Conservation (phyloP, 2,888 invertebrate species). For the Stictocephala bisonia region DNA sequence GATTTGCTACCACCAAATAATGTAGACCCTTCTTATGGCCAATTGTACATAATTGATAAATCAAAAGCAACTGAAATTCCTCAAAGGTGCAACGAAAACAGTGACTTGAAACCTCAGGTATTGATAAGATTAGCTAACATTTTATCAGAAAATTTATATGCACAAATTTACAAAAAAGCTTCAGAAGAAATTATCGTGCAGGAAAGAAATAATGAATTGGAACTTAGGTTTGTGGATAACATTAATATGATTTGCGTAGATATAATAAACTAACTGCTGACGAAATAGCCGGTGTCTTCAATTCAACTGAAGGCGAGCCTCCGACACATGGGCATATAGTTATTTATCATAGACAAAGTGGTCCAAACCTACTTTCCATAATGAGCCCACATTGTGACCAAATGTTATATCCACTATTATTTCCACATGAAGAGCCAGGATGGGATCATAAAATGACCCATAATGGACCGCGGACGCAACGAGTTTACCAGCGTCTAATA, state of each 20-base stretch:
- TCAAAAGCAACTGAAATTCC: no score
- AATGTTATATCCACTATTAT: conserved; percentile 4
- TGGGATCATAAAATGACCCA: conserved; percentile 24
- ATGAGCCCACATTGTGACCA: conserved; percentile 9
- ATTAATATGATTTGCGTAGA: conserved; percentile 3
- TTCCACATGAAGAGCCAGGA: conserved; percentile 21
- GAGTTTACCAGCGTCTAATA: neutral
- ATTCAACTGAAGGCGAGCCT: neutral
- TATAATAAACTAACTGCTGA: conserved; percentile 9
- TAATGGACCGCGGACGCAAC: neutral
- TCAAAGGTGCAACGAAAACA: no score
- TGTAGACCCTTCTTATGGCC: no score
- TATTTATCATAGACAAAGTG: neutral
- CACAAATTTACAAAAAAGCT: neutral
- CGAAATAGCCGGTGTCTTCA: conserved; percentile 6
- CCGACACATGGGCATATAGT: conserved; percentile 1
- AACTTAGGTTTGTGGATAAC: conserved; percentile 15
- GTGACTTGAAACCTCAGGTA: no score
- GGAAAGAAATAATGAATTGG: neutral
- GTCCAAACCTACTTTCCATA: neutral
- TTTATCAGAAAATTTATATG: neutral
- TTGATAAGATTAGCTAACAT: neutral
- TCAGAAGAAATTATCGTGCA: neutral
- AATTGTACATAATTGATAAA: neutral
- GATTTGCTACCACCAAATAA: neutral